Evolutionary conservation across 2,888 invertebrate species (phyloP).

Genomic region (Carabus problematicus): DNA sequence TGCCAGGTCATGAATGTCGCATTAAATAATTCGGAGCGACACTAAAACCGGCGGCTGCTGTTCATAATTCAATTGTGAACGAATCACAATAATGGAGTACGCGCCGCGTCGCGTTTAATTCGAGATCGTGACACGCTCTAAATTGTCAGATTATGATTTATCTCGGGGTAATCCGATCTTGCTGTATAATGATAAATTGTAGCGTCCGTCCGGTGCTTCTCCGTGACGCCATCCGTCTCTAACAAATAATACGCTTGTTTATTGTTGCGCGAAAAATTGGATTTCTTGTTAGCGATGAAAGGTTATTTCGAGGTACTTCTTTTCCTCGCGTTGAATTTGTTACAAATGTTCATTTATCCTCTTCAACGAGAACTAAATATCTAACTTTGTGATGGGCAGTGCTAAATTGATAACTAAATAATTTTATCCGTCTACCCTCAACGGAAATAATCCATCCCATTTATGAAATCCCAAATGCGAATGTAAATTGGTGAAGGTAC

Average conservation of each 20-base stretch:
- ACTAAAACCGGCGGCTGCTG: conserved; percentile 24
- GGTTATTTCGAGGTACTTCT: too few species aligned
- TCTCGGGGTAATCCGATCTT: conserved; percentile 20
- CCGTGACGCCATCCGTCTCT: background rate
- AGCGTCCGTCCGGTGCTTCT: background rate
- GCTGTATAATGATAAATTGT: conserved; percentile 17
- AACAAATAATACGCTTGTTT: background rate
- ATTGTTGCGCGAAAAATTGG: background rate
- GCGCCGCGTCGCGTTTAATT: conserved; percentile 17
- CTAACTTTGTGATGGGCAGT: background rate
- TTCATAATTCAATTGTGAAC: conserved; percentile 34
- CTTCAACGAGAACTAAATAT: background rate
- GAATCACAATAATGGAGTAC: conserved; percentile 35
- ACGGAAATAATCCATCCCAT: too few species aligned
- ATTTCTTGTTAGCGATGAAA: too few species aligned
- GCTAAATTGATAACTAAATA: too few species aligned
- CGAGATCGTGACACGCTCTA: conserved; percentile 8
- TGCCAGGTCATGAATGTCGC: conserved; percentile 25
- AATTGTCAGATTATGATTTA: conserved; percentile 19
- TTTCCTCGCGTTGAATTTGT: background rate
- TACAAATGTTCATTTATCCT: background rate
- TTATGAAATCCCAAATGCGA: too few species aligned
- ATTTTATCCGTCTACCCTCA: too few species aligned
- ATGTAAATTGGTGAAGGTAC: too few species aligned
- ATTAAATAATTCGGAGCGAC: conserved; percentile 28